phyloP scores from a whole-genome alignment of 1,140 invertebrate species.

The Drosophila ironensis region DNA sequence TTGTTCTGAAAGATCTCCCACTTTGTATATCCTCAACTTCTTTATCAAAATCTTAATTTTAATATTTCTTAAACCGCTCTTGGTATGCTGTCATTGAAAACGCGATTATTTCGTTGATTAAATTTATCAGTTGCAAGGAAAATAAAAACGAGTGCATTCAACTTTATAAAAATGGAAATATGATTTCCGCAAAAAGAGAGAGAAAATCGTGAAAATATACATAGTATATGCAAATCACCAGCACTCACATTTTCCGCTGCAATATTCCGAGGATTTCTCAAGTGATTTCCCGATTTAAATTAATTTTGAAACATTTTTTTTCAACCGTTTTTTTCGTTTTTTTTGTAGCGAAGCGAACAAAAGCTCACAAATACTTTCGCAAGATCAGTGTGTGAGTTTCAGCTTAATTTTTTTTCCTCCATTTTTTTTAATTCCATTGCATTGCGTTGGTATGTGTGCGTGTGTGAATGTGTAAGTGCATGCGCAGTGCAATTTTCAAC shows the following conservation, averaged over 20 bases:
- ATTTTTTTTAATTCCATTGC: no score
- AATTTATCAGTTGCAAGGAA: constrained; percentile 50
- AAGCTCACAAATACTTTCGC: constrained; percentile 57
- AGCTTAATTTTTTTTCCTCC: no score
- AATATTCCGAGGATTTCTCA: not conserved
- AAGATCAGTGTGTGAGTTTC: constrained; percentile 1
- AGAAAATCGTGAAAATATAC: not conserved
- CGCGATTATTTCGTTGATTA: constrained; percentile 13
- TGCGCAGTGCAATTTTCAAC: constrained; percentile 62
- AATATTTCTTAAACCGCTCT: no score
- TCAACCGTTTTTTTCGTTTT: constrained; percentile 22
- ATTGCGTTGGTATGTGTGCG: not conserved
- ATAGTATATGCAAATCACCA: not conserved
- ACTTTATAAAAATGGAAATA: constrained; percentile 30
- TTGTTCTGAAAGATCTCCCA: no score
- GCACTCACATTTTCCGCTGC: not conserved
- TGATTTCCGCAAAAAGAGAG: not conserved
- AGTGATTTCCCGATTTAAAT: constrained; percentile 28
- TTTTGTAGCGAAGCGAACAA: constrained; percentile 47
- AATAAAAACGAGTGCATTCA: constrained; percentile 73
- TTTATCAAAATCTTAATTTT: no score
- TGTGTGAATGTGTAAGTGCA: constrained; percentile 57
- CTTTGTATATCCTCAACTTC: no score
- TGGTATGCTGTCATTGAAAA: no score
- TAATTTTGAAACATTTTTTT: no score